These are phyloP conservation scores for Antigone vipio DNA, from an alignment of 2,113 vertebrate species.

Conservation along the genomic window DNA sequence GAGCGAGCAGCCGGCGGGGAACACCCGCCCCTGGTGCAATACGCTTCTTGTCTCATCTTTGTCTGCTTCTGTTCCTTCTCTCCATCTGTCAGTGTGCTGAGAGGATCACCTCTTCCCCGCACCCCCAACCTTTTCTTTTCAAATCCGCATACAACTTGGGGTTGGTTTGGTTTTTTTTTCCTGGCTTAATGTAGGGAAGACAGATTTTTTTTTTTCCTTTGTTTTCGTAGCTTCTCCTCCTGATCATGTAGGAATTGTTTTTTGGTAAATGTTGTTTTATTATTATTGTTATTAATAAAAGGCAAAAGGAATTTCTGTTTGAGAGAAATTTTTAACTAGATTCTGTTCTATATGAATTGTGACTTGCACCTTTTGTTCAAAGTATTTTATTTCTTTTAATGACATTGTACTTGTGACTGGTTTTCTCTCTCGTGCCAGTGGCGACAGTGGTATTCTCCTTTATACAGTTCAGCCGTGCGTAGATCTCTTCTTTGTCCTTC, in stretches of 20 bases:
- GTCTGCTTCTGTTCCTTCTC: conserved; percentile 27
- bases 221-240: conserved; percentile 72
- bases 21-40: conserved; percentile 37
- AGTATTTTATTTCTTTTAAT: conserved; percentile 62
- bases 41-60: conserved; percentile 21
- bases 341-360: conserved; percentile 74
- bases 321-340: conserved; percentile 74
- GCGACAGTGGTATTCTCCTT: conserved; percentile 23
- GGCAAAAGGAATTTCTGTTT: conserved; percentile 71
- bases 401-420: conserved; percentile 62
- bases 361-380: conserved; percentile 74
- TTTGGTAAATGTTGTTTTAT: conserved; percentile 76
- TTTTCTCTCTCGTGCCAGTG: conserved; percentile 61
- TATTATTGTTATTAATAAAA: conserved; percentile 76
- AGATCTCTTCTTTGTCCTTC: background rate
- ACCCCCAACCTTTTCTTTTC: background rate
- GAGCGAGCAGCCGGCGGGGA: background rate
- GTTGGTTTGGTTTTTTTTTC: background rate
- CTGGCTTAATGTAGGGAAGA: conserved; percentile 3
- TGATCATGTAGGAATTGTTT: conserved; percentile 83
- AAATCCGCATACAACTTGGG: background rate
- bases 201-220: conserved; percentile 21
- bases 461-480: background rate
- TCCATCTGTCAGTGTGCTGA: background rate
- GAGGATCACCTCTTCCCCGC: background rate